A percentile compares a stretch with the other conserved stretches of the same genome.
Conservation (phyloP, 2,797 vertebrate species). For the Cirrhinus molitorella region DNA sequence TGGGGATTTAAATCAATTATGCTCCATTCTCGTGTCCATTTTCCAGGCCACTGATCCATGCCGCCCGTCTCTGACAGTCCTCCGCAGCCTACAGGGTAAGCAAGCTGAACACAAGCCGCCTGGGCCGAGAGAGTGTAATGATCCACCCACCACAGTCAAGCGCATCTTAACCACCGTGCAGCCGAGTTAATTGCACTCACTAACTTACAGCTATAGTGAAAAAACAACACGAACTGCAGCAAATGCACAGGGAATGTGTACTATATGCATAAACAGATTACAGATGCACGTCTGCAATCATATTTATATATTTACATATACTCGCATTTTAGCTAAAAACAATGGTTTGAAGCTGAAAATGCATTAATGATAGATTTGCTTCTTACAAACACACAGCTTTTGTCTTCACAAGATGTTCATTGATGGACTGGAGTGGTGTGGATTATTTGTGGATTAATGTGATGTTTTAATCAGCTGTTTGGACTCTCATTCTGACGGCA, state of each 20-base stretch:
- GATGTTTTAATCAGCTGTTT: neutral
- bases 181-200: constrained; percentile 2
- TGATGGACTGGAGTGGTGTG: neutral
- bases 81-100: constrained; percentile 28
- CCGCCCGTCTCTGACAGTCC: constrained; percentile 47
- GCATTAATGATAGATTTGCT: neutral
- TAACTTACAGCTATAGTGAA: neutral
- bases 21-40: constrained; percentile 54
- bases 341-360: neutral
- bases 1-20: constrained; percentile 48
- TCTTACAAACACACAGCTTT: neutral
- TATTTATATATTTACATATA: neutral
- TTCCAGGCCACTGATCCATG: constrained; percentile 57
- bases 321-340: neutral
- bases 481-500: neutral
- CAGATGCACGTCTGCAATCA: neutral
- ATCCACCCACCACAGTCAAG: constrained; percentile 8
- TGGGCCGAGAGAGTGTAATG: constrained; percentile 23
- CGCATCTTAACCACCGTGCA: constrained; percentile 14
- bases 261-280: neutral
- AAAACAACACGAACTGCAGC: neutral
- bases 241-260: neutral
- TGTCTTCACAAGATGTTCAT: neutral
- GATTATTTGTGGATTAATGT: too few species aligned
- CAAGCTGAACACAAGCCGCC: constrained; percentile 11